These are phyloP conservation scores for Chironomus riparius DNA, from an alignment of 2,888 invertebrate species.

Conservation along the genomic window DNA sequence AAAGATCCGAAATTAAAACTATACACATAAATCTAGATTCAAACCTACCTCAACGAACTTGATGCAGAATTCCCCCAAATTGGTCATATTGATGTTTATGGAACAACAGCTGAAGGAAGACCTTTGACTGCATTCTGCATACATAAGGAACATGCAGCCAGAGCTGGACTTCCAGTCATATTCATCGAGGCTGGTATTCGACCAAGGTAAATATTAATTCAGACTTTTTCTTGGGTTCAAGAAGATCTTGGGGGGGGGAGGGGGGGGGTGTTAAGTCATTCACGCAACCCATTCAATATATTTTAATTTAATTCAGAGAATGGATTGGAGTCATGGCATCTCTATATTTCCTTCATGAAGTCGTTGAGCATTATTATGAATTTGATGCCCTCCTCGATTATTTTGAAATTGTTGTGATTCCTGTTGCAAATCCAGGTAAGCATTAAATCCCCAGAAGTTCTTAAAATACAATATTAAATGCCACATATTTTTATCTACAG, in stretches of 20 bases:
- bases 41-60: constrained; percentile 43
- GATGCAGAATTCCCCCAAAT: constrained; percentile 42
- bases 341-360: constrained; percentile 50
- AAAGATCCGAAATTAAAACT: background rate
- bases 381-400: constrained; percentile 45
- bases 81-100: constrained; percentile 47
- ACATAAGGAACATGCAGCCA: constrained; percentile 44
- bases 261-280: too few species aligned
- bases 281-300: too few species aligned
- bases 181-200: constrained; percentile 55
- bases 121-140: constrained; percentile 50
- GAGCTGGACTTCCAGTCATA: constrained; percentile 45
- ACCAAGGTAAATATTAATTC: constrained; percentile 34
- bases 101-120: constrained; percentile 48
- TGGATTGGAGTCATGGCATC: constrained; percentile 54
- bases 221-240: too few species aligned
- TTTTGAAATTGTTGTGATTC: constrained; percentile 58
- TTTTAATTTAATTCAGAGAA: constrained; percentile 41
- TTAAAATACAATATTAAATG: too few species aligned
- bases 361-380: constrained; percentile 49
- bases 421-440: constrained; percentile 57
- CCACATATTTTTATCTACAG: background rate
- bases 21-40: constrained; percentile 39
- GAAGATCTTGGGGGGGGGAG: too few species aligned
- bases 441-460: background rate